Evolutionary conservation across 2,113 vertebrate species (phyloP), one percentile per base, ranked within the genome.

Genomic region (Poecile atricapillus): DNA sequence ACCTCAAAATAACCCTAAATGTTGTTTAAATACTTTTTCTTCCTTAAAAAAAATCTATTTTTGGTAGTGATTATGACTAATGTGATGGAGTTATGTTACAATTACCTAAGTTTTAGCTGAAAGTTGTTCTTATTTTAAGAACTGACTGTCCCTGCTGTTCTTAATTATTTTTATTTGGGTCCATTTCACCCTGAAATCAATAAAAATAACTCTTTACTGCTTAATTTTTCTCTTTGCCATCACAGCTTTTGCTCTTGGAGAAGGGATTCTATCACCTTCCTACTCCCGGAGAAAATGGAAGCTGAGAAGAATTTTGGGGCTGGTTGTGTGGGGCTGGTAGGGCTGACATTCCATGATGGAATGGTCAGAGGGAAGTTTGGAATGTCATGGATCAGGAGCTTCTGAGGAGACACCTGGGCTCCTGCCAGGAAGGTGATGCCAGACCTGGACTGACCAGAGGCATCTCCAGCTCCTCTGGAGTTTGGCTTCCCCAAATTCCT

Each of bases 331-430:
- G 22, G 43, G 88, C 56, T 60, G 60, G 27, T 10, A 31, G 60
- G 17, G 22, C 64, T 58, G 68, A 10, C 4, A 1, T 60, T 43
- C 11, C 1, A 3, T 4, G 50, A 3, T 27, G 55, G 69, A 30
- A 52, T 8, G 23, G 17, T 13, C 19, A 39, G 59, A 78, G 33
- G 39, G 46, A 50, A 6, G 13, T 27, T 60, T 30, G 31, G 80
- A 27, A 39, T 73, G 30, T 7, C 0, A 0, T 10, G 3, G 11
- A 2, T 12, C 18, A 25, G 22, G 46, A 28, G 4, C 16, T 85
- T 11, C 55, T 62, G 35, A 65, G 52, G 68, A 76, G n/a, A 33
- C 4, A 1, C 9, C 41, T 73, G 80, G 27, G 80, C 58, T 76
- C 23, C 53, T 88, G 52, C 67, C 56, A 24, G 84, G 76, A 60